Conservation (phyloP, 2,113 vertebrate species). For the Prochilodus magdalenae region DNA sequence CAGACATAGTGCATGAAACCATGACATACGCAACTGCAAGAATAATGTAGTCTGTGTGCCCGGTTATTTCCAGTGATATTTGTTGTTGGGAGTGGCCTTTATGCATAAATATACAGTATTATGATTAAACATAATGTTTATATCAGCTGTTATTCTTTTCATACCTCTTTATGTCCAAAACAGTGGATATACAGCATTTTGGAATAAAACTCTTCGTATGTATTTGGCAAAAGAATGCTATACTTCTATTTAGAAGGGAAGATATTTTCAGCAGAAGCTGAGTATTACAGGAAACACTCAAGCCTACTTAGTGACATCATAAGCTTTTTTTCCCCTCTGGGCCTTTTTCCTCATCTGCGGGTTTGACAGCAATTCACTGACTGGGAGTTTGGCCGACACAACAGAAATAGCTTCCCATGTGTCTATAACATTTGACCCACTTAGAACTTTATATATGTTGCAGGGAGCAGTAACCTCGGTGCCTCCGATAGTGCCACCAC, state of each 20-base stretch:
- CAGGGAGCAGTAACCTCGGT: not conserved
- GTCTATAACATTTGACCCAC: conserved; percentile 7
- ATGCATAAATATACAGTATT: too few species aligned
- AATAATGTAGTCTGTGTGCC: too few species aligned
- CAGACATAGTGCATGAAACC: too few species aligned
- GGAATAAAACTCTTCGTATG: too few species aligned
- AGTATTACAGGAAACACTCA: not conserved
- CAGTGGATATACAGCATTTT: too few species aligned
- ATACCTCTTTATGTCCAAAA: too few species aligned
- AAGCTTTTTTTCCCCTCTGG: not conserved
- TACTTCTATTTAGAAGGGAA: not conserved
- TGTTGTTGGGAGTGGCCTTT: too few species aligned
- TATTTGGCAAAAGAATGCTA: too few species aligned
- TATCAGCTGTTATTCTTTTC: too few species aligned
- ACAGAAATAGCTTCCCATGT: not conserved
- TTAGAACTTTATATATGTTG: not conserved
- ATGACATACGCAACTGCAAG: too few species aligned
- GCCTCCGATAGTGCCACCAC: not conserved
- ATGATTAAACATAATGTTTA: too few species aligned
- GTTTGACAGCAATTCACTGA: not conserved
- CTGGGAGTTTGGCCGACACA: not conserved
- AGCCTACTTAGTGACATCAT: conserved; percentile 21
- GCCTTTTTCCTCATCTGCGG: not conserved
- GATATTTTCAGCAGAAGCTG: not conserved
- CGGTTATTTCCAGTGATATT: too few species aligned